phyloP scores from a whole-genome alignment of 1,140 invertebrate species.

The Nilaparvata lugens region DNA sequence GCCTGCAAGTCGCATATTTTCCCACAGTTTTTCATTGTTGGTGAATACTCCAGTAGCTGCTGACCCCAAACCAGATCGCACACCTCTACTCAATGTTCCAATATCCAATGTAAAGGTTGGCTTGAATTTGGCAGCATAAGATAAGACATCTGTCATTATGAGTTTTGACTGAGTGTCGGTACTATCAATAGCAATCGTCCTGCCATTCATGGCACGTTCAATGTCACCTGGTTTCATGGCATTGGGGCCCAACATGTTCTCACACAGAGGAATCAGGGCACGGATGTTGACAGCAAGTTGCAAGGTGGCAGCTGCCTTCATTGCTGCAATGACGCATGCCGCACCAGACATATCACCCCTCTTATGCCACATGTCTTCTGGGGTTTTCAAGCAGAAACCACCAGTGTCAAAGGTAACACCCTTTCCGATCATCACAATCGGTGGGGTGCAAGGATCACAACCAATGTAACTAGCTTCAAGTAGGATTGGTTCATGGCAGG shows the following conservation, averaged over 20 bases:
- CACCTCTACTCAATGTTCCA: constrained; percentile 51
- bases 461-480: constrained; percentile 46
- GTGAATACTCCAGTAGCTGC: constrained; percentile 47
- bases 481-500: constrained; percentile 50
- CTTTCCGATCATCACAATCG: constrained; percentile 39
- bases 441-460: constrained; percentile 35
- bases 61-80: constrained; percentile 43
- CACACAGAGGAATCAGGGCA: constrained; percentile 46
- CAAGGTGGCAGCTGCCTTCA: constrained; percentile 42
- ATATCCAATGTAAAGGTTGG: constrained; percentile 51
- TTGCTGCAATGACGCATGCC: constrained; percentile 45
- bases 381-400: constrained; percentile 50
- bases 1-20: constrained; percentile 40
- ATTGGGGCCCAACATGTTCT: constrained; percentile 51
- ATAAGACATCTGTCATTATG: constrained; percentile 52
- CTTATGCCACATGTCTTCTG: constrained; percentile 49
- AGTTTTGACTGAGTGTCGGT: constrained; percentile 57
- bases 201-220: constrained; percentile 51
- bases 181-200: constrained; percentile 53
- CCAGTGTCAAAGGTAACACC: constrained; percentile 60
- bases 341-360: constrained; percentile 59
- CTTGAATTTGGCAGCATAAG: constrained; percentile 49
- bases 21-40: constrained; percentile 42
- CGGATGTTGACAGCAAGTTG: constrained; percentile 47
- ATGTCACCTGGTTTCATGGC: constrained; percentile 56